A percentile compares a stretch with the other conserved stretches of the same genome.
These are phyloP conservation scores for Drosophila fuyamai DNA, from an alignment of 1,140 invertebrate genomes.

Conservation along the genomic window DNA sequence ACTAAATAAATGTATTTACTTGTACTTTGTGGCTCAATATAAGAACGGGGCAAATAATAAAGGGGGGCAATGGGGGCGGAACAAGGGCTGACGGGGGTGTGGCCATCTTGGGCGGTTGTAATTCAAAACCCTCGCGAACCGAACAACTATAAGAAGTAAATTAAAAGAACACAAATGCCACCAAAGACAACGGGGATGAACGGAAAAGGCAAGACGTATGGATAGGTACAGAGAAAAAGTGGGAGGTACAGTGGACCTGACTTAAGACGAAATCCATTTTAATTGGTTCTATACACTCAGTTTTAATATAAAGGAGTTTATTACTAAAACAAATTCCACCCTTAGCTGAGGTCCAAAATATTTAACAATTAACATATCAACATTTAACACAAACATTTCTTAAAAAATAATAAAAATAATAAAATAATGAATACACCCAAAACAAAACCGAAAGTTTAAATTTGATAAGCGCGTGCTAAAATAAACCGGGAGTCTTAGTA, in stretches of 20 bases:
- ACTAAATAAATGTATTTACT: conserved; percentile 82
- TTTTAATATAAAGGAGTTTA: no score
- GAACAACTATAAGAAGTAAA: conserved; percentile 59
- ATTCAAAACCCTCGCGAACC: conserved; percentile 61
- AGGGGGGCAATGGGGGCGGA: neutral
- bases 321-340: no score
- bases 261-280: neutral
- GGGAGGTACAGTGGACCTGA: conserved; percentile 1
- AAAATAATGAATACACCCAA: no score
- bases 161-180: conserved; percentile 58
- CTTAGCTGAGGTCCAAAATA: no score
- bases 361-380: no score
- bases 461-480: no score
- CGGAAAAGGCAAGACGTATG: conserved; percentile 13
- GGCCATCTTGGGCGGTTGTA: conserved; percentile 52
- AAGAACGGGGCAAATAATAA: neutral
- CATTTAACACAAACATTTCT: no score
- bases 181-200: conserved; percentile 19
- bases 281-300: no score
- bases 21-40: conserved; percentile 48
- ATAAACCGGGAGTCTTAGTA: no score
- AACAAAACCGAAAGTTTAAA: no score
- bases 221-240: conserved; percentile 5
- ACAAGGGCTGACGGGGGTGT: conserved; percentile 41
- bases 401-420: no score